Evolutionary conservation across 2,797 vertebrate species (phyloP), one percentile per base, ranked within the genome.

Genomic region (Hephaestus fuliginosus): DNA sequence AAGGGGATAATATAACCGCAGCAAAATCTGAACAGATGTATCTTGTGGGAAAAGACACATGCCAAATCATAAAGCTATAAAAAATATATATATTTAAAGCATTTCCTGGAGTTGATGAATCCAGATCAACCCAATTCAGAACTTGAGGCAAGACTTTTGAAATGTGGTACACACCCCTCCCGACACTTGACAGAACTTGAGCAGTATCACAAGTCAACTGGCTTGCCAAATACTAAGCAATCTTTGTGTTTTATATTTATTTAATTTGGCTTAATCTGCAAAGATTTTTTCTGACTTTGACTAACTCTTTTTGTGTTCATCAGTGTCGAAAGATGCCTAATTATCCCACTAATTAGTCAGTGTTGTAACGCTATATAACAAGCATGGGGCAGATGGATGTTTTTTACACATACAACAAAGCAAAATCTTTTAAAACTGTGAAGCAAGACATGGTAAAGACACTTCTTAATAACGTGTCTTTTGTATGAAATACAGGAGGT

Each of bases 261-360:
- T 58, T 28, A 46, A 51, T 66, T 66, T 12, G 25, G 18, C 46
- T 62, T 8, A n/a, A 33, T 73, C 57, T 56, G 25, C 28, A 61
- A 22, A 63, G 60, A 65, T 41, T 15, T 43, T 43, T 41, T 71
- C 46, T 13, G 18, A 65, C 17, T 60, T 33, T 20, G 28, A 33
- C 13, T 14, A 1, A 9, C 14, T 55, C 4, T 52, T 46, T 30
- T 60, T 49, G 7, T 44, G 51, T 48, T 61, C 13, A 41, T 64
- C 20, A n/a, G 41, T n/a, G 14, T 39, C 17, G 46, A 28, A 62
- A 28, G 60, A 41, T 0, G 9, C n/a, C 6, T 39, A 48, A 53
- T 67, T 71, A 75, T 41, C 17, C 10, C 5, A 12, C 36, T 63
- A 41, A 41, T 64, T 53, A 60, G 48, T 58, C 56, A 63, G n/a